phyloP scores from a whole-genome alignment of 2,113 vertebrate species.

The Chaetodon auriga region DNA sequence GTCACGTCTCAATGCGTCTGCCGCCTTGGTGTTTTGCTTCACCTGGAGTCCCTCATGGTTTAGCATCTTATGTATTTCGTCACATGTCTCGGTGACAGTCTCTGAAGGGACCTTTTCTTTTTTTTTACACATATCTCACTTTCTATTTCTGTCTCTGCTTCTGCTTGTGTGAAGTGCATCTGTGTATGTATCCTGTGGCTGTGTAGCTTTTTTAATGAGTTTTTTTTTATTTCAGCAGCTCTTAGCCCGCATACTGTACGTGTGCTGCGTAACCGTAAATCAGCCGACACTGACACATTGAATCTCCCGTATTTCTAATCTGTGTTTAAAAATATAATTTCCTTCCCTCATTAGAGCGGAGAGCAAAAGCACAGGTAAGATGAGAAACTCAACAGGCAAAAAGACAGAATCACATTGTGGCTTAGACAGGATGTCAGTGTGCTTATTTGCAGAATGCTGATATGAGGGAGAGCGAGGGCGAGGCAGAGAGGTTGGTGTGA shows the following conservation, averaged over 20 bases:
- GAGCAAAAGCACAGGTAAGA: constrained; percentile 41
- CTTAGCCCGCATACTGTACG: not conserved
- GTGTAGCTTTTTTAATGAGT: not conserved
- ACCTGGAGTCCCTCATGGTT: constrained; percentile 54
- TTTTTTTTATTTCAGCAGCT: constrained; percentile 11
- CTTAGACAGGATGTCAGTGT: constrained; percentile 41
- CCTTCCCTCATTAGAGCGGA: constrained; percentile 41
- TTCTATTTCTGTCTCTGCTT: constrained; percentile 43
- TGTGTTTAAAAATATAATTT: constrained; percentile 63
- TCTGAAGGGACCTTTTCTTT: constrained; percentile 12
- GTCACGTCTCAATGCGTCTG: constrained; percentile 59
- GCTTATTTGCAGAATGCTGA: constrained; percentile 50
- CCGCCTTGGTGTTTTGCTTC: constrained; percentile 50
- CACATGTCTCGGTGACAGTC: constrained; percentile 29
- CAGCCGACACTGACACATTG: constrained; percentile 20
- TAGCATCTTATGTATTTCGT: constrained; percentile 35
- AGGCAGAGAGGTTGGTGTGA: constrained; percentile 21
- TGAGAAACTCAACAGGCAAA: constrained; percentile 36
- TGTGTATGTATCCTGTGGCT: constrained; percentile 1
- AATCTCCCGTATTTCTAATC: constrained; percentile 35
- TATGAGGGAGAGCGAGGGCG: constrained; percentile 27
- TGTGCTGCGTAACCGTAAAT: constrained; percentile 13
- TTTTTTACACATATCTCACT: not conserved
- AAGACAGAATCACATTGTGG: constrained; percentile 43
- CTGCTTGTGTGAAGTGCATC: constrained; percentile 19